Conservation (phyloP, 2,797 vertebrate genomes). For the Centroberyx gerrardi region DNA sequence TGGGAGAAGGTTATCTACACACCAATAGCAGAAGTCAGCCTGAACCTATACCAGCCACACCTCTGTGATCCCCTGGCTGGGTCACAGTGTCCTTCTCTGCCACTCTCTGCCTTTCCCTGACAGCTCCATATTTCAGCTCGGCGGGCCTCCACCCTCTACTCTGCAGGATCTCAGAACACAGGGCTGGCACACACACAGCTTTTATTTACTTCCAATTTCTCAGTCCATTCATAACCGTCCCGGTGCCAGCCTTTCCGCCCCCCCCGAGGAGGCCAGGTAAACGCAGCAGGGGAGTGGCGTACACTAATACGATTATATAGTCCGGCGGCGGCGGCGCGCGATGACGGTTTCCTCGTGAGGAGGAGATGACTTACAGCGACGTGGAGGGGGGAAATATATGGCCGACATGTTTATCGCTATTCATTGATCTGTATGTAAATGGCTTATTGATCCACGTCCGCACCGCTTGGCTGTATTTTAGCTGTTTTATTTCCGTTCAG, state of each 20-base stretch:
- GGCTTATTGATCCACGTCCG: conserved; percentile 46
- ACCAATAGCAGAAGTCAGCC: conserved; percentile 16
- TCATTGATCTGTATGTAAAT: conserved; percentile 55
- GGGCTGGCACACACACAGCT: conserved; percentile 41
- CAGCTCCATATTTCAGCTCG: conserved; percentile 79
- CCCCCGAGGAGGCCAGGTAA: conserved; percentile 10
- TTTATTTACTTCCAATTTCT: conserved; percentile 66
- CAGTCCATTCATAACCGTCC: conserved; percentile 51
- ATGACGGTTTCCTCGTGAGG: conserved; percentile 1
- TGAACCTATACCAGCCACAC: conserved; percentile 25
- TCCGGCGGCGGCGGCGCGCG: conserved; percentile 11
- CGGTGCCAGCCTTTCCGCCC: conserved; percentile 27
- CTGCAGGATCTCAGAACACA: conserved; percentile 53
- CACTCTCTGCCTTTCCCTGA: conserved; percentile 60
- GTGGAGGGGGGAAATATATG: conserved; percentile 25
- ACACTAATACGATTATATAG: conserved; percentile 10
- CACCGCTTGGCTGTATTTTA: conserved; percentile 24
- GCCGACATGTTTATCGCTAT: conserved; percentile 26
- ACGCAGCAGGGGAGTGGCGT: not conserved
- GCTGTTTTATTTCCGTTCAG: conserved; percentile 4
- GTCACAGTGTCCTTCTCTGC: conserved; percentile 70
- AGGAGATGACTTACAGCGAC: conserved; percentile 17
- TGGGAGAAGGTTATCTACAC: conserved; percentile 1
- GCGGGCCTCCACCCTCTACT: conserved; percentile 52
- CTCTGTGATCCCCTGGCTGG: conserved; percentile 41